Evolutionary conservation across 1,140 invertebrate genomes (phyloP).

Genomic region (Acyrthosiphon pisum): DNA sequence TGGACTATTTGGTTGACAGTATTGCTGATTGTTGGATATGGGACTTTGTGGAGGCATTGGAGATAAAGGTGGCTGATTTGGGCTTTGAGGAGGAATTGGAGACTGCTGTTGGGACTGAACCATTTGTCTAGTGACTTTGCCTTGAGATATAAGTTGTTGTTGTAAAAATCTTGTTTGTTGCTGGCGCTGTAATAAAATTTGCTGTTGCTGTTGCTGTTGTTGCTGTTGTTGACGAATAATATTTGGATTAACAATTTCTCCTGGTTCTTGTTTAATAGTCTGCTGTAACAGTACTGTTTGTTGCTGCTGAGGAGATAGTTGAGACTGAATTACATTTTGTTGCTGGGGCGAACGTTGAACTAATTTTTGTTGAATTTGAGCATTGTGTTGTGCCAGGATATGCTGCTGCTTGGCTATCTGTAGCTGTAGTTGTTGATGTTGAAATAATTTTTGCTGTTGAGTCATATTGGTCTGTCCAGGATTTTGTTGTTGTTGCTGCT

Average conservation of each 20-base stretch:
- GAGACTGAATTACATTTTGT: constrained; percentile 50
- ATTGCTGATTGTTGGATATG: constrained; percentile 62
- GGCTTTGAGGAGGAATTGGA: constrained; percentile 49
- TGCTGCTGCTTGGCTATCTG: constrained; percentile 58
- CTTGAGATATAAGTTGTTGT: constrained; percentile 61
- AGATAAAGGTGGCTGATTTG: constrained; percentile 55
- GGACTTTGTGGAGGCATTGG: constrained; percentile 58
- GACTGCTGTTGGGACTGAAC: constrained; percentile 51
- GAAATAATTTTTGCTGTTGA: constrained; percentile 58
- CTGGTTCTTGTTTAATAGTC: constrained; percentile 59
- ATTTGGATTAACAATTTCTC: constrained; percentile 58
- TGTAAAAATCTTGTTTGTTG: constrained; percentile 65
- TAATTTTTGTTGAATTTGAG: constrained; percentile 53
- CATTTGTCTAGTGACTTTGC: constrained; percentile 45
- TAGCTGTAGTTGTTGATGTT: constrained; percentile 61
- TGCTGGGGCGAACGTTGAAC: constrained; percentile 50
- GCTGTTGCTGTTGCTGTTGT: constrained; percentile 61
- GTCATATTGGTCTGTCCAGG: constrained; percentile 57
- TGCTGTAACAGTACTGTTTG: constrained; percentile 47
- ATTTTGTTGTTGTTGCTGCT: constrained; percentile 49
- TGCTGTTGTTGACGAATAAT: constrained; percentile 48
- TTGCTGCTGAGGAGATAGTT: constrained; percentile 45
- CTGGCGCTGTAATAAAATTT: constrained; percentile 51
- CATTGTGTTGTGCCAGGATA: constrained; percentile 57
- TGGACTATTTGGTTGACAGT: constrained; percentile 64